phyloP scores from a whole-genome alignment of 2,888 invertebrate genomes.

The Hylaea fasciaria region DNA sequence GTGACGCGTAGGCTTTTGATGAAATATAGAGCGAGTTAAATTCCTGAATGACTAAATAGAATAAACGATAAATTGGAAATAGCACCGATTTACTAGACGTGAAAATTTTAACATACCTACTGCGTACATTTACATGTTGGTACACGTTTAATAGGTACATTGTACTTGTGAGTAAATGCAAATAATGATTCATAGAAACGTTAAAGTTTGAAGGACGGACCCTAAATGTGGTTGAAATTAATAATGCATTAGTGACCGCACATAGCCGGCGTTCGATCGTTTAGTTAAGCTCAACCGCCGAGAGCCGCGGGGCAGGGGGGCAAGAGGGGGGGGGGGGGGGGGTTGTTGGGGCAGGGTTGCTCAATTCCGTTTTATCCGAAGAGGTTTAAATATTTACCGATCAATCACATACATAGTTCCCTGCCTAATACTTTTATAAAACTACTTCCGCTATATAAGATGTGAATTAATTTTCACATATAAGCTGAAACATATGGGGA shows the following conservation, averaged over 20 bases:
- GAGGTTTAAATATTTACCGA: background rate
- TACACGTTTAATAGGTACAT: no score
- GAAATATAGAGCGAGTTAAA: background rate
- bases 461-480: no score
- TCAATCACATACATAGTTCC: no score
- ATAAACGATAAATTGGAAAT: no score
- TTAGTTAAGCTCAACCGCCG: constrained; percentile 7
- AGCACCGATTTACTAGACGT: no score
- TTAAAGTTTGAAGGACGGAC: background rate
- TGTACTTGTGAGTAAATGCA: no score
- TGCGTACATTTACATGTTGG: no score
- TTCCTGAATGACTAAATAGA: background rate
- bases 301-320: background rate
- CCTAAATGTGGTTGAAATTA: constrained; percentile 13
- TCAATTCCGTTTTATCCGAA: background rate
- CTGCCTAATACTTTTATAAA: no score
- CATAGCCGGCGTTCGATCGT: constrained; percentile 1
- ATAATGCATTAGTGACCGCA: constrained; percentile 25
- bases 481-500: no score
- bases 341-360: background rate
- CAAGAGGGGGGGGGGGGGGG: background rate
- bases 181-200: background rate
- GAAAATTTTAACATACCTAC: no score
- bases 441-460: no score
- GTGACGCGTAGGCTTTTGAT: background rate